These are phyloP conservation scores for Catharus minimus DNA, from an alignment of 2,113 vertebrate species.

Conservation along the genomic window DNA sequence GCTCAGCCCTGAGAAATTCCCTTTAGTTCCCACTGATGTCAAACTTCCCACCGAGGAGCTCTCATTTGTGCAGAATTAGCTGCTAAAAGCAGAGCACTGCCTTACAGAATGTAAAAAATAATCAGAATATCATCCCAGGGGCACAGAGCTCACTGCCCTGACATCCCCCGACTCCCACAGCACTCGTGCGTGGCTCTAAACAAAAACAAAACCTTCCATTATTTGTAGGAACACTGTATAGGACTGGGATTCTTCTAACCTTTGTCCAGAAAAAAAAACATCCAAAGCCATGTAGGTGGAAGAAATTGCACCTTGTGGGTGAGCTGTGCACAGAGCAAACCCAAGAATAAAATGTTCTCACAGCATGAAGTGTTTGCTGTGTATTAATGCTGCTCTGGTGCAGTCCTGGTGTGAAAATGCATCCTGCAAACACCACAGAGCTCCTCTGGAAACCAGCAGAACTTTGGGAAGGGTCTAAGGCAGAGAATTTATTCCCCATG, in stretches of 20 bases:
- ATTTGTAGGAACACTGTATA: not conserved
- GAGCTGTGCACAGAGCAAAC: not conserved
- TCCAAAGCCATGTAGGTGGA: not conserved
- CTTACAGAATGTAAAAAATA: not conserved
- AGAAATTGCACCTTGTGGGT: not conserved
- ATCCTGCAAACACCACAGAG: not conserved
- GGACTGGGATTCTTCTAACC: not conserved
- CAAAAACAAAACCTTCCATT: not conserved
- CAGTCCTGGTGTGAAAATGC: not conserved
- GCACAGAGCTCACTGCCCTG: not conserved
- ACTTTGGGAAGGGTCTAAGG: not conserved
- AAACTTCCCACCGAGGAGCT: not conserved
- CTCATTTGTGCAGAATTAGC: not conserved
- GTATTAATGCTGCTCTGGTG: accelerated
- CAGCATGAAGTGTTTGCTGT: not conserved
- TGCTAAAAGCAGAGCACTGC: not conserved
- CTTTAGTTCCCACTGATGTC: not conserved
- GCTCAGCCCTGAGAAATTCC: not conserved
- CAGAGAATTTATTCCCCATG: not conserved
- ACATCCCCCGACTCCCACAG: not conserved
- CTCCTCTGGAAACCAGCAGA: not conserved
- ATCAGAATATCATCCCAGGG: not conserved
- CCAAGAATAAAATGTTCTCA: not conserved
- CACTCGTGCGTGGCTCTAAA: not conserved
- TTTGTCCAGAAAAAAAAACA: not conserved